Base-by-base conservation (phyloP, 92 coral and sea anemone genomes). In the Parazoanthus darwini region DNA sequence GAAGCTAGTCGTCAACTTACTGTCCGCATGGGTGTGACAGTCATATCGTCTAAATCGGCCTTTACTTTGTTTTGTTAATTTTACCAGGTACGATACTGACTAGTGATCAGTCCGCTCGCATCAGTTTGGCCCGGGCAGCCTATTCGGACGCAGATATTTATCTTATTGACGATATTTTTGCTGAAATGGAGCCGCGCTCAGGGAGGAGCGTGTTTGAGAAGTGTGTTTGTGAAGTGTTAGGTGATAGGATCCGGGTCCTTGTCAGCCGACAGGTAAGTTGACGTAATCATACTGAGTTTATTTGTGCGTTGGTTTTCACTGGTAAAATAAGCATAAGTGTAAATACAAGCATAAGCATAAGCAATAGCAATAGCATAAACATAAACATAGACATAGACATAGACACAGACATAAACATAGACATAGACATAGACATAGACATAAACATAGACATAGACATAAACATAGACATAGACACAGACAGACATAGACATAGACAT, bases 61-160 rank as follows among this genome's bases (percentile, higher is more conserved):
- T 22, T 26, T 36, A 6, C n/a, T 33, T 4, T 20, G 6, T 33
- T 74, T 74, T 25, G 76, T 71, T 36, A 36, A n/a, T 6, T 81
- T 35, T 37, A 66, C 56, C 76, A 50, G 98, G 93, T 26, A 66
- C 90, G 51, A 74, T 76, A 37, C 90, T 95, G 74, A 86, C 94
- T 6, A 91, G 85, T n/a, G 98, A 92, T 83, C 96, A 90, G 86
- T 82, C 90, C 20, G 98, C 94, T 73, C 96, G 98, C 78, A 88
- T 95, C 38, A 90, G 93, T 15, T 90, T 95, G 85, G 98, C 98
- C 25, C 88, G 98, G 23, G 93, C 98, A 9, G 98, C 98, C 23
- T 95, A 91, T 56, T 90, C 96, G 4, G 96, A 95, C 76, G 98
- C 98, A 14, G 98, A 95, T 29, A 93, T 95, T 65, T 95, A 93